Evolutionary conservation across 37 sponge, comb jelly and placozoan species (phyloP).

Genomic region (Hexactinellida sp.): DNA sequence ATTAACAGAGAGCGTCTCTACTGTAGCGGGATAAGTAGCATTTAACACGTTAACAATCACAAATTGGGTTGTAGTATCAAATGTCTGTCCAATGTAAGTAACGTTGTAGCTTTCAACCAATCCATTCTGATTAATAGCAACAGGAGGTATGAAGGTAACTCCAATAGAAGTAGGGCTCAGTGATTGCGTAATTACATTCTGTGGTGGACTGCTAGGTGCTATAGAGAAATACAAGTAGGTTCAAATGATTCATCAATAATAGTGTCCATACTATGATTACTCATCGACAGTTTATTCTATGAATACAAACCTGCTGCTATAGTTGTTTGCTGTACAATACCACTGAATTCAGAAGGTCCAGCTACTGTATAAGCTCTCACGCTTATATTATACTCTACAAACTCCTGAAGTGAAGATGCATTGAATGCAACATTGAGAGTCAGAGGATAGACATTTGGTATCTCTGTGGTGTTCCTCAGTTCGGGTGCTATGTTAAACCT

Average conservation of each 20-base stretch:
- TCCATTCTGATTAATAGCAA: neutral
- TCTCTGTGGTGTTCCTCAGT: neutral
- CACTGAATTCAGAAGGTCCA: neutral
- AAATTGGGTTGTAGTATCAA: neutral
- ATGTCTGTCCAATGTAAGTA: neutral
- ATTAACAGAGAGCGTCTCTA: neutral
- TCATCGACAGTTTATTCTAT: no score
- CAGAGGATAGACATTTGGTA: neutral
- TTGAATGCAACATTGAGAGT: neutral
- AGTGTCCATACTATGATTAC: no score
- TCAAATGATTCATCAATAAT: no score
- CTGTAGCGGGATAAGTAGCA: neutral
- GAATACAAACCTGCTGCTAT: neutral
- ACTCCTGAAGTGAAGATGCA: neutral
- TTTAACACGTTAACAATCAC: neutral
- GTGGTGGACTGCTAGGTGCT: neutral
- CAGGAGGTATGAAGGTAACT: neutral
- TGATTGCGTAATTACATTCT: neutral
- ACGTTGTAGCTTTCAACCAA: neutral
- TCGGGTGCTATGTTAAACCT: neutral
- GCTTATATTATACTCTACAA: neutral
- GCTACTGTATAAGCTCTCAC: neutral
- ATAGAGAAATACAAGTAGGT: neutral
- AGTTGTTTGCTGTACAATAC: neutral
- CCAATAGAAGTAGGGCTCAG: neutral